These are phyloP conservation scores for Virgularia gustaviana DNA, from an alignment of 92 coral and sea anemone species.

Conservation along the genomic window DNA sequence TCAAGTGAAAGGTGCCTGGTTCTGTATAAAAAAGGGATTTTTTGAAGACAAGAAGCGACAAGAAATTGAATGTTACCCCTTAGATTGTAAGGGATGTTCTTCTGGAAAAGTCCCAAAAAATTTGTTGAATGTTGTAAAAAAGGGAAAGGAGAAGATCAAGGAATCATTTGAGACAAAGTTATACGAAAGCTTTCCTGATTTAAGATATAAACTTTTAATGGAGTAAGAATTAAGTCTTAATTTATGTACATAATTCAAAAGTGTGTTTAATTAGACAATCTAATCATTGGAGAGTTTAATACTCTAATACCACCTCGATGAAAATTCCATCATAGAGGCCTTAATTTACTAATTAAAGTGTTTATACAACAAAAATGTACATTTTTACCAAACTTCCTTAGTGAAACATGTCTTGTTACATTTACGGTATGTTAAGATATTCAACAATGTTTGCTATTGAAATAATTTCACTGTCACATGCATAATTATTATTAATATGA, in stretches of 20 bases:
- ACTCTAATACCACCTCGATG: slow-evolving; percentile 35
- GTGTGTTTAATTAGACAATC: slow-evolving; percentile 19
- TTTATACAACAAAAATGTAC: too few species aligned
- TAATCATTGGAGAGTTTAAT: slow-evolving; percentile 18
- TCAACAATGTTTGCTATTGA: too few species aligned
- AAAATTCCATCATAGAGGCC: too few species aligned
- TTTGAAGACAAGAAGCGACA: slow-evolving; percentile 11
- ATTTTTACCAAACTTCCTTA: too few species aligned
- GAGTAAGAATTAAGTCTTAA: slow-evolving; percentile 23
- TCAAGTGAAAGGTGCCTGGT: slow-evolving; percentile 24
- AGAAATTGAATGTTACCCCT: slow-evolving; percentile 26
- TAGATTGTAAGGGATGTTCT: slow-evolving; percentile 3
- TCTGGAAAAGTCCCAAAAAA: slow-evolving; percentile 20
- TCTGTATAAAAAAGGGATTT: neutral
- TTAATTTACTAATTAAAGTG: too few species aligned
- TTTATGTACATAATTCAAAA: slow-evolving; percentile 35
- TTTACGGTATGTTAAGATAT: too few species aligned
- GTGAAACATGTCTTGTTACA: too few species aligned
- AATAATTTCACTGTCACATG: too few species aligned
- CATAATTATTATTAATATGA: too few species aligned
- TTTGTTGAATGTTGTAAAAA: neutral
- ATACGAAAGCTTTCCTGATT: slow-evolving; percentile 19
- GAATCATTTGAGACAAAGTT: neutral
- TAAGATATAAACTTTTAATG: slow-evolving; percentile 13
- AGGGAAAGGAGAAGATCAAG: slow-evolving; percentile 15